These are phyloP conservation scores for Peromyscus attwateri DNA, from an alignment of 2,797 vertebrate species.

Conservation along the genomic window DNA sequence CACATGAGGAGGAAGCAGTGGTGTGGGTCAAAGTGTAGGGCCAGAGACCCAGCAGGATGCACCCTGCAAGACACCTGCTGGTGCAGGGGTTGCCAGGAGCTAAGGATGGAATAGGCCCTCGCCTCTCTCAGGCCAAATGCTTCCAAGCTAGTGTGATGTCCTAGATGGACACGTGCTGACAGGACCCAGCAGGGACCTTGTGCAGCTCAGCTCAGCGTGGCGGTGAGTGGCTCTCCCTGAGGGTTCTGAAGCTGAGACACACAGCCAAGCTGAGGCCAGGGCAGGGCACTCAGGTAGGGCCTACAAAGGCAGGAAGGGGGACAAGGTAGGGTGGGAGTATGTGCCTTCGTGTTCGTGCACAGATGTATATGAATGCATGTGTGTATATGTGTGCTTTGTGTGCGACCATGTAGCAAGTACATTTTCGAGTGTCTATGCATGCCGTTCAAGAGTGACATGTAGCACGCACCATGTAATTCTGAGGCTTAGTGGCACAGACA, in stretches of 20 bases:
- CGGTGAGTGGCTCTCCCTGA: too few species aligned
- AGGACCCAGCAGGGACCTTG: neutral
- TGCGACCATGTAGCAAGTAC: neutral
- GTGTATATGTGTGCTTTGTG: neutral
- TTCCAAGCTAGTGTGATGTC: neutral
- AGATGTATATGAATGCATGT: neutral
- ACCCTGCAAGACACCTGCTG: neutral
- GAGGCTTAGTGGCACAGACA: neutral
- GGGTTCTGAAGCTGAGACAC: neutral
- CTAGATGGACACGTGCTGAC: neutral
- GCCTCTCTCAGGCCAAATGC: rapidly evolving
- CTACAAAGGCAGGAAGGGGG: neutral
- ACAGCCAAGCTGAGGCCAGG: neutral
- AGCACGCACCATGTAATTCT: neutral
- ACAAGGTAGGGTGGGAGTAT: too few species aligned
- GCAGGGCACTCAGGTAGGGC: neutral
- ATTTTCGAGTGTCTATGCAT: neutral
- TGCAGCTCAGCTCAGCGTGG: neutral
- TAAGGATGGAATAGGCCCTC: neutral
- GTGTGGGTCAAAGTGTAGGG: neutral
- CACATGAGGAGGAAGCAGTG: neutral
- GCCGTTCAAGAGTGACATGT: too few species aligned
- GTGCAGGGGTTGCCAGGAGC: neutral
- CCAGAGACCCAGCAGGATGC: neutral
- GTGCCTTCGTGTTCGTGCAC: neutral